Base-by-base conservation (phyloP, 2,113 vertebrate species). In the Neofelis nebulosa region DNA sequence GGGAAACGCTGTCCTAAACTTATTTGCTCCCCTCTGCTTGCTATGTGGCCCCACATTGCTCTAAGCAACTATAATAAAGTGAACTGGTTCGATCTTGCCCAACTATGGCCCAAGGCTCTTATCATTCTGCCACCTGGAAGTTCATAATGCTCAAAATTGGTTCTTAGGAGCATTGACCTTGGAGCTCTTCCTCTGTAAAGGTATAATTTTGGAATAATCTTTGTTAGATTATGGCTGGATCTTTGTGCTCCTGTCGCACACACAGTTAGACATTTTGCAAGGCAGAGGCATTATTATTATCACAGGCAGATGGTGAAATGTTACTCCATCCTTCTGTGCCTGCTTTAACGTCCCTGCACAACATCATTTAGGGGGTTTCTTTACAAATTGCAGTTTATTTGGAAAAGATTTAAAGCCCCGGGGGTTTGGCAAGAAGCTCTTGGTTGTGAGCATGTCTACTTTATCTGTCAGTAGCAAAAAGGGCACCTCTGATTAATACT, bases 251-350 rank as follows among this genome's bases (percentile, higher is more conserved):
- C 45, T 69, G 78, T 94, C 12, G n/a, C 57, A 69, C 63, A 80
- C 63, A 90, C 96, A 89, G 89, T 91, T 94, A 98, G 91, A 95
- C 79, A 55, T 95, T 98, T 94, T 96, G 80, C 63, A 92, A 94
- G 63, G 80, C 69, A 3, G 91, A 97, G 93, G n/a, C 96, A 94
- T 98, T 97, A 95, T 98, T 88, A 96, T 96, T 79, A 89, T 66
- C 91, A 50, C 31, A 88, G 79, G 23, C 97, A 97, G 83, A 84
- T 97, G 68, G 85, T 91, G 45, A 94, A 97, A 98, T 98, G 63
- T 97, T 96, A 93, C 97, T 97, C 87, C 19, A 80, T 92, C 83
- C 31, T 96, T 97, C 96, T 98, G 97, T 96, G 94, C 89, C 86
- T 69, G 61, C 88, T 83, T 94, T 96, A 45, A 76, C 73, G 97